Conservation (phyloP, 2,888 invertebrate genomes). For the Aspidiotus rigidus region DNA sequence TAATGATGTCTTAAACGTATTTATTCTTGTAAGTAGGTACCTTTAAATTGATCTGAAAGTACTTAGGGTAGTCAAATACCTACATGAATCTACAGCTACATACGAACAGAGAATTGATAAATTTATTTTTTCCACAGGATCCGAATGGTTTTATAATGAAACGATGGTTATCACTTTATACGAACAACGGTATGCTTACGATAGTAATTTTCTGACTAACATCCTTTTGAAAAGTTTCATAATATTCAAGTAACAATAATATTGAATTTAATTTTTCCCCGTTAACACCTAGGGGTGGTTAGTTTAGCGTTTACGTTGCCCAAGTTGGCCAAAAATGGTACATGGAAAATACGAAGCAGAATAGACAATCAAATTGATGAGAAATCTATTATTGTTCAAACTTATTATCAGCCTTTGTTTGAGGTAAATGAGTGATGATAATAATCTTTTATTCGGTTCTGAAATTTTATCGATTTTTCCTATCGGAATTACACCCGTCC, state of each 20-base stretch:
- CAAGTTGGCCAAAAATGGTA: conserved; percentile 42
- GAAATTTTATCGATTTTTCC: no score
- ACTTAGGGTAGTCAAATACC: neutral
- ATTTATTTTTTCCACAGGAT: conserved; percentile 40
- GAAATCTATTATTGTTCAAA: conserved; percentile 42
- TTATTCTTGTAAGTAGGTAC: conserved; percentile 42
- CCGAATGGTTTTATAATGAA: conserved; percentile 43
- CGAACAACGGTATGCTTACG: conserved; percentile 41
- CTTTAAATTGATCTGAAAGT: neutral
- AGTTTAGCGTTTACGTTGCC: conserved; percentile 42
- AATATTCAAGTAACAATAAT: no score
- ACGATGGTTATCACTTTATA: conserved; percentile 43
- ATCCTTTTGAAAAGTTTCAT: no score
- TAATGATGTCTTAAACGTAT: conserved; percentile 44
- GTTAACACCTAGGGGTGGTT: conserved; percentile 41
- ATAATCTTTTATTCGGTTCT: no score
- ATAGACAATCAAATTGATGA: conserved; percentile 42
- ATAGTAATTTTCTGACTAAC: conserved; percentile 9
- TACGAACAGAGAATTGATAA: neutral
- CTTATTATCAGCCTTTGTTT: conserved; percentile 43
- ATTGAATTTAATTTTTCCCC: conserved; percentile 2
- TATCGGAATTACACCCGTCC: no score
- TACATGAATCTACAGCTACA: neutral
- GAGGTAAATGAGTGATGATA: conserved; percentile 40
- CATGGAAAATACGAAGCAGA: conserved; percentile 43